Conservation (phyloP, 2,888 invertebrate genomes). For the Pseudococcus jackbeardsleyi region DNA sequence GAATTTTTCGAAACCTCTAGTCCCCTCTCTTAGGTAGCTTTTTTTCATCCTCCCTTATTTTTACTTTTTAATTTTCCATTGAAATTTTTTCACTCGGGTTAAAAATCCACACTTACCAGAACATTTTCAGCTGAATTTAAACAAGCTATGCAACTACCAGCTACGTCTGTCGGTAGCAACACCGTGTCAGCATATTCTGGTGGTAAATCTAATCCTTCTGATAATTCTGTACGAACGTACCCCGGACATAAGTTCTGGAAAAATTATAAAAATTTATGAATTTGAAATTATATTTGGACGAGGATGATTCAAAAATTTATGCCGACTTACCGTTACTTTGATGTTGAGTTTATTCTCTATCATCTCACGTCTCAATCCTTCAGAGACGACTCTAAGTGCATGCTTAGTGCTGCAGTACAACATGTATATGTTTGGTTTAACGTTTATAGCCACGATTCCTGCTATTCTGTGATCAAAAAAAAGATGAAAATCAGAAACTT, state of each 20-base stretch:
- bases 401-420: slow-evolving; percentile 17
- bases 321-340: slow-evolving; percentile 38
- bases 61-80: too few relatives aligned
- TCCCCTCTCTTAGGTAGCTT: too few relatives aligned
- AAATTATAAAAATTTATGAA: too few relatives aligned
- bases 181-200: background rate
- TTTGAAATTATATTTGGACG: too few relatives aligned
- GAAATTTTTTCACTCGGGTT: background rate
- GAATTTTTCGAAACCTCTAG: too few relatives aligned
- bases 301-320: too few relatives aligned
- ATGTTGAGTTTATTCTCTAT: background rate
- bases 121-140: background rate
- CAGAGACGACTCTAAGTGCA: background rate
- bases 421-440: background rate
- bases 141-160: background rate
- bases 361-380: slow-evolving; percentile 18
- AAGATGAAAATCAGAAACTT: too few relatives aligned
- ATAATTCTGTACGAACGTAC: background rate
- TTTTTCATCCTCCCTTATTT: too few relatives aligned
- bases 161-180: background rate
- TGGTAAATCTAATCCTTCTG: background rate
- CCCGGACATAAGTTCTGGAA: background rate
- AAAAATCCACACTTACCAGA: background rate
- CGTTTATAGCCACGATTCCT: background rate
- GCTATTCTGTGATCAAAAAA: background rate